These are phyloP conservation scores for Crocuta crocuta DNA, from an alignment of 2,113 vertebrate genomes.

Conservation along the genomic window DNA sequence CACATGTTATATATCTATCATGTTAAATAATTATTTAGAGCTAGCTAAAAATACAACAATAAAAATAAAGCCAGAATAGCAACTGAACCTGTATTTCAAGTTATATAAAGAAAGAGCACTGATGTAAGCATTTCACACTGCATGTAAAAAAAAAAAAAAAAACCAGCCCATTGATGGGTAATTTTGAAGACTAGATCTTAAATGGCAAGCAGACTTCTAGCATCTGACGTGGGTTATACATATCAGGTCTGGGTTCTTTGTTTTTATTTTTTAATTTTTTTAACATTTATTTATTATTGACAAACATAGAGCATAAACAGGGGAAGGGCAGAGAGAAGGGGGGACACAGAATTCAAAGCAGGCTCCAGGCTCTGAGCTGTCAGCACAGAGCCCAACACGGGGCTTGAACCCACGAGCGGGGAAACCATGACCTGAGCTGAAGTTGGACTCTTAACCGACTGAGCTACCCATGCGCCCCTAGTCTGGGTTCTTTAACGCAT, in stretches of 20 bases:
- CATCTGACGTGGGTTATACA: neutral
- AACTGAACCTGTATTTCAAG: neutral
- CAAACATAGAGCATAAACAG: too few relatives aligned
- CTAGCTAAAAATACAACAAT: neutral
- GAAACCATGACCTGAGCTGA: too few relatives aligned
- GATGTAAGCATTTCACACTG: neutral
- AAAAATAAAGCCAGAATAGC: neutral
- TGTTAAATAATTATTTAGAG: slow-evolving; percentile 31
- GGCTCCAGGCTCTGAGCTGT: too few relatives aligned
- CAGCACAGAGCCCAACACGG: too few relatives aligned
- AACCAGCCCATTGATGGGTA: neutral
- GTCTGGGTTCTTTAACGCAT: neutral
- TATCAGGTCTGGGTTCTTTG: neutral
- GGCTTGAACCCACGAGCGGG: too few relatives aligned
- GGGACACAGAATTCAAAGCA: too few relatives aligned
- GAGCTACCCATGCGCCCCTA: too few relatives aligned
- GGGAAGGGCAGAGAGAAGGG: too few relatives aligned
- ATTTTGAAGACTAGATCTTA: slow-evolving; percentile 50
- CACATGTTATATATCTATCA: neutral
- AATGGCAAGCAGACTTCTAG: neutral
- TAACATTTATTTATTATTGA: too few relatives aligned
- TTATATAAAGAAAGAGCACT: neutral
- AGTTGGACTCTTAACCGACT: too few relatives aligned
- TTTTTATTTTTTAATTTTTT: too few relatives aligned
- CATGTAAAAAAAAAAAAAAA: neutral